phyloP scores from a whole-genome alignment of 2,797 vertebrate genomes.

The Enteromius fasciolatus region DNA sequence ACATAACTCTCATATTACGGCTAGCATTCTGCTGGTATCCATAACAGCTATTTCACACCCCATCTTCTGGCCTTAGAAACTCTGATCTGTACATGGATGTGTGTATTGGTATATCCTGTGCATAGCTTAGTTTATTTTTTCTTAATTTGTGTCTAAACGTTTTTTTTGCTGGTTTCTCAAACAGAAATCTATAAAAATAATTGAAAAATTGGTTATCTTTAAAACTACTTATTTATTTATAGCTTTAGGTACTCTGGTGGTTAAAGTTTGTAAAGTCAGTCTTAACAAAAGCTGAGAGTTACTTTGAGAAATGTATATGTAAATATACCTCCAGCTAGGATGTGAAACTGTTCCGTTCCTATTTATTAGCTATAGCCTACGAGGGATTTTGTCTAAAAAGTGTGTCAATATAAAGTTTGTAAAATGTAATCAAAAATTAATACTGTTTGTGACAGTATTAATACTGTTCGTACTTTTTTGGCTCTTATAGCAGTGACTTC shows the following conservation, averaged over 20 bases:
- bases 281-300: neutral
- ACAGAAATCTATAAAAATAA: neutral
- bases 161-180: neutral
- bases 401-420: neutral
- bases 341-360: neutral
- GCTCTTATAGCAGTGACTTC: conserved; percentile 36
- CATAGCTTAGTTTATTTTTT: neutral
- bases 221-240: neutral
- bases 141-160: neutral
- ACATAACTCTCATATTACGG: conserved; percentile 18
- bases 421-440: neutral
- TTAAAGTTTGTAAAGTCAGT: neutral
- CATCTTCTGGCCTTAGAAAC: neutral
- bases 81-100: neutral
- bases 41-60: conserved; percentile 18
- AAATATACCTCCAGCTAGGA: neutral
- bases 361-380: neutral
- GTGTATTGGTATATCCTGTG: neutral
- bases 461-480: conserved; percentile 1
- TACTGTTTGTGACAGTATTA: neutral
- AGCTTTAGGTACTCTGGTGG: neutral
- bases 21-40: conserved; percentile 18
- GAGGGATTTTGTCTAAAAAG: no score
- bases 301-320: neutral
- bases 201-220: neutral